Evolutionary conservation across 2,113 vertebrate species (phyloP), one percentile per base, ranked within the genome.

Genomic region (Actenoides lindsayi): DNA sequence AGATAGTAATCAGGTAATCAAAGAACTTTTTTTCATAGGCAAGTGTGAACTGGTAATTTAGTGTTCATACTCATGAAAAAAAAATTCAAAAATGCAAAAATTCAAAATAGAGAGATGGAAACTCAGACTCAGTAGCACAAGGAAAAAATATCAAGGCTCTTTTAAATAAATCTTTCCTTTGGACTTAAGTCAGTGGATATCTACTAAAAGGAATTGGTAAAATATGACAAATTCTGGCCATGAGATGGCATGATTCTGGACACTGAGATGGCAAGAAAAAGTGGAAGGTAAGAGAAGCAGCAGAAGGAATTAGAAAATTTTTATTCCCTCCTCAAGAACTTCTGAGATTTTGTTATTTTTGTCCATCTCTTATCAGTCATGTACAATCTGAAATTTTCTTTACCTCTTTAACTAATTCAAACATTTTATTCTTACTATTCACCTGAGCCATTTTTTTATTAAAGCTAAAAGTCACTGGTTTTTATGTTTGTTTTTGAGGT

Each of bases 31-130:
- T 88, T 68, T 88, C 54, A 73, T 1, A 74, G 33, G 37, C 54
- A 90, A 91, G 41, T 56, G 71, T 95, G 62, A 90, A 88, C 67
- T 51, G 71, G 87, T 63, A 82, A 92, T 93, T 93, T 88, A 63
- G 21, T 64, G 70, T 19, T 88, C 31, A 41, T 20, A n/a, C 23
- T 70, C 79, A 65, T 44, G 16, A 83, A 94, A 90, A 42, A 42
- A 42, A 42, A n/a, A n/a, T 42, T 16, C 42, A 42, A 13, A 42
- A 42, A 42, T 60, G 41, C 11, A 80, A 75, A 93, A 35, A 71
- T 53, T 73, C 53, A 76, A 83, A 92, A 35, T 0, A 57, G 51
- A 69, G 27, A 83, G 50, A 56, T 15, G 42, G 63, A 85, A 93
- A 79, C 39, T 75, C 56, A 60, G 2, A 60, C 75, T 77, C 50